Conservation (phyloP, 2,113 vertebrate species). For the Syngnathus floridae region DNA sequence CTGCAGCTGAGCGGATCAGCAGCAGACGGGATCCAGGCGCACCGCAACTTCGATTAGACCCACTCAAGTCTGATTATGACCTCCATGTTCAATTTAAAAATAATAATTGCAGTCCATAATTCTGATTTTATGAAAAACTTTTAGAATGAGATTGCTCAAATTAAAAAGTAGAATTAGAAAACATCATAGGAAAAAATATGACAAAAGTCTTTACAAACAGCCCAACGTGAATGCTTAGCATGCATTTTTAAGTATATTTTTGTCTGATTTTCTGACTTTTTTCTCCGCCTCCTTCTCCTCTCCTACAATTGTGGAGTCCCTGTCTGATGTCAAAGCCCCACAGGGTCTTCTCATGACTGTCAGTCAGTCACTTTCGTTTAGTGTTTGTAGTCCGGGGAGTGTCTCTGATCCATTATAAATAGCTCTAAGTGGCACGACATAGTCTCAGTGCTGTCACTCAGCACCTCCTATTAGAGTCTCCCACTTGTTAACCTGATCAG, state of each 20-base stretch:
- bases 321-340: slow-evolving; percentile 35
- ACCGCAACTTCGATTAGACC: slow-evolving; percentile 32
- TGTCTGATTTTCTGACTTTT: neutral
- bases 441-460: slow-evolving; percentile 41
- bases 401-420: slow-evolving; percentile 57
- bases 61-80: slow-evolving; percentile 19
- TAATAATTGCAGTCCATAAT: neutral
- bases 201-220: neutral
- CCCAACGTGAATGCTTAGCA: neutral
- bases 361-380: slow-evolving; percentile 54
- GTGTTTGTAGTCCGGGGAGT: slow-evolving; percentile 43
- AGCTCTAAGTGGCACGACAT: slow-evolving; percentile 42
- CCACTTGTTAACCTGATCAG: slow-evolving; percentile 43
- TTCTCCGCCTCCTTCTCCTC: neutral
- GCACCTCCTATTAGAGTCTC: slow-evolving; percentile 22
- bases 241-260: neutral
- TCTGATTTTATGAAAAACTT: neutral
- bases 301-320: neutral
- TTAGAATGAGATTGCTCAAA: neutral
- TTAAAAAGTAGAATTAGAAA: neutral
- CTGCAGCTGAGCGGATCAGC: slow-evolving; percentile 27
- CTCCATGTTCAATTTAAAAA: slow-evolving; percentile 7
- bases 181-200: neutral
- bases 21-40: slow-evolving; percentile 28
- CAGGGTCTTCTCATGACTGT: slow-evolving; percentile 40